Conservation (phyloP, 2,888 invertebrate genomes). For the Timandra comae region DNA sequence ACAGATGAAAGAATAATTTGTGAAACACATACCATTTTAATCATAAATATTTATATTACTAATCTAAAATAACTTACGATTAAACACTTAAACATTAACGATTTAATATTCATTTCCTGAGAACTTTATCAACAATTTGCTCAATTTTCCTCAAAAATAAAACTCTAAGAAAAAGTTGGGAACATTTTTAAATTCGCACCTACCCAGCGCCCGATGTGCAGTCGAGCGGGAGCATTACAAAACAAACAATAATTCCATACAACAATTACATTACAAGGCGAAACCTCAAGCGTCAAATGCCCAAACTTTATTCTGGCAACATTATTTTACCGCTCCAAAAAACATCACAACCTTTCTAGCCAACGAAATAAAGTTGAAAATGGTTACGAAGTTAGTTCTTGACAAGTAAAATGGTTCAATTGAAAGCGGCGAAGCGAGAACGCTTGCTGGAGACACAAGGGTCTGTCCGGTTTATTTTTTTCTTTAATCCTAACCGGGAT, state of each 20-base stretch:
- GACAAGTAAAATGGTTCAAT: conserved; percentile 13
- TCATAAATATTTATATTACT: too few relatives aligned
- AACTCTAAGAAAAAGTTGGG: conserved; percentile 18
- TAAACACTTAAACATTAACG: too few relatives aligned
- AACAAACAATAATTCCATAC: conserved; percentile 60
- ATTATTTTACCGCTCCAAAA: conserved; percentile 6
- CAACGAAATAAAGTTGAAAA: conserved; percentile 21
- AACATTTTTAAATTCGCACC: conserved; percentile 34
- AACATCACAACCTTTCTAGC: neutral
- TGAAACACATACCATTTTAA: too few relatives aligned
- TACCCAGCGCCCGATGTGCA: conserved; percentile 25
- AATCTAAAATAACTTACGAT: too few relatives aligned
- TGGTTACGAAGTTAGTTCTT: conserved; percentile 11
- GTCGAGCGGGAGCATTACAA: conserved; percentile 47
- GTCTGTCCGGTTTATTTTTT: conserved; percentile 67
- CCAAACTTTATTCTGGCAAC: conserved; percentile 31
- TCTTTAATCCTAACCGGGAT: conserved; percentile 72
- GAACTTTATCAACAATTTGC: too few relatives aligned
- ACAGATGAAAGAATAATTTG: too few relatives aligned
- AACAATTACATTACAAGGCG: conserved; percentile 69
- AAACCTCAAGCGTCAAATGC: conserved; percentile 71
- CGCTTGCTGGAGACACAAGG: conserved; percentile 67
- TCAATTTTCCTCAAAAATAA: too few relatives aligned
- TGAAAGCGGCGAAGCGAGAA: conserved; percentile 63
- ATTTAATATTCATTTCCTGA: too few relatives aligned